These are phyloP conservation scores for Xenopus tropicalis DNA, from an alignment of 2,113 vertebrate species.

Conservation along the genomic window DNA sequence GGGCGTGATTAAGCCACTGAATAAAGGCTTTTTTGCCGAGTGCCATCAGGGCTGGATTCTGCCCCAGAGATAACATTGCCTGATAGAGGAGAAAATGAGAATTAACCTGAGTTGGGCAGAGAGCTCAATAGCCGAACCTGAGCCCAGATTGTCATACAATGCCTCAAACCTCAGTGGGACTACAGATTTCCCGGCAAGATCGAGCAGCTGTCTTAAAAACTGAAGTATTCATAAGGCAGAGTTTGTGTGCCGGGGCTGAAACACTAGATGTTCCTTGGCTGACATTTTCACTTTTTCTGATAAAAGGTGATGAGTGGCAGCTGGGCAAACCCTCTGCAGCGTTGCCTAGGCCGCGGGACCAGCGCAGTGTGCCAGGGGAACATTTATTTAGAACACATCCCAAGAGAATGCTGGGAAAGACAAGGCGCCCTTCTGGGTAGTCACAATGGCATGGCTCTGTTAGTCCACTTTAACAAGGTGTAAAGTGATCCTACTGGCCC, in stretches of 20 bases:
- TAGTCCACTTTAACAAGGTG: no score
- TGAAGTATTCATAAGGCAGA: slow-evolving; percentile 19
- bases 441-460: no score
- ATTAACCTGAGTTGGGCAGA: background rate
- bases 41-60: no score
- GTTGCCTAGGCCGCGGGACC: no score
- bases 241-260: slow-evolving; percentile 27
- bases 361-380: no score
- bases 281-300: slow-evolving; percentile 34
- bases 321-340: slow-evolving; percentile 6
- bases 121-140: slow-evolving; percentile 1
- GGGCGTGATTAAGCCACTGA: no score
- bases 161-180: slow-evolving; percentile 37
- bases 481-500: no score
- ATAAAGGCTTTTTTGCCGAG: no score
- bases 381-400: no score
- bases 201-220: slow-evolving; percentile 43
- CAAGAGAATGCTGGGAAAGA: no score
- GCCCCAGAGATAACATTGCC: background rate
- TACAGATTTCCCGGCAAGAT: slow-evolving; percentile 37
- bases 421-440: no score
- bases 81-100: slow-evolving; percentile 19
- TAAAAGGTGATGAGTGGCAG: slow-evolving; percentile 25
- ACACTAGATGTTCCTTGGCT: slow-evolving; percentile 33
- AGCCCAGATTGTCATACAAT: slow-evolving; percentile 36